phyloP scores from a whole-genome alignment of 2,113 vertebrate species.

The Cyrtonyx montezumae region DNA sequence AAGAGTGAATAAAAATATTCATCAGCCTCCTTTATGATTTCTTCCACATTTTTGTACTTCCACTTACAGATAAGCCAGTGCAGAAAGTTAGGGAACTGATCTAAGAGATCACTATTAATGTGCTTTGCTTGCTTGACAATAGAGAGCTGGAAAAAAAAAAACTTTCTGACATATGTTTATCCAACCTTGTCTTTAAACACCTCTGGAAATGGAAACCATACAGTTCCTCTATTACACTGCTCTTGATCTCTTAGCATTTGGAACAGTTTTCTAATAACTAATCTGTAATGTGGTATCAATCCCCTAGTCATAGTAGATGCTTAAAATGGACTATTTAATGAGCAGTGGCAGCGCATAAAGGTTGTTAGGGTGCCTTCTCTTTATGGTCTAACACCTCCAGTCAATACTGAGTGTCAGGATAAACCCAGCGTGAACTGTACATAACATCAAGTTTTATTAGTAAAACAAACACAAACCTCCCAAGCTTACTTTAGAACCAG shows the following conservation, averaged over 20 bases:
- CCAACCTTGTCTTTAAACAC: not conserved
- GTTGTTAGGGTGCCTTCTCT: fast-evolving
- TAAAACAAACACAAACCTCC: not conserved
- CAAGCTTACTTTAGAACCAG: not conserved
- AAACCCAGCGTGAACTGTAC: not conserved
- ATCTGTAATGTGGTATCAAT: not conserved
- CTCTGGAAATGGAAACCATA: not conserved
- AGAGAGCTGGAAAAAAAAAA: not conserved
- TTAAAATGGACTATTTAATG: not conserved
- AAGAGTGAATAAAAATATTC: not conserved
- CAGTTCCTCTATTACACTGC: not conserved
- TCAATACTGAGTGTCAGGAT: not conserved
- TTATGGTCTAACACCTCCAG: not conserved
- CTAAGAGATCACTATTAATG: not conserved
- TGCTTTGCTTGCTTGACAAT: not conserved
- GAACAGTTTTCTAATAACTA: not conserved
- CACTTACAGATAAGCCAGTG: not conserved
- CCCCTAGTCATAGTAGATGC: not conserved
- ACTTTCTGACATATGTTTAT: not conserved
- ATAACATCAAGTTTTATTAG: not conserved
- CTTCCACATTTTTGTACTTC: not conserved
- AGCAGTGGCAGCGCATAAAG: not conserved
- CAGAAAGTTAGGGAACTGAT: not conserved
- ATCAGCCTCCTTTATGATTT: not conserved
- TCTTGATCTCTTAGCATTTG: not conserved